phyloP scores from a whole-genome alignment of 2,888 invertebrate species.

The Diogma glabrata region DNA sequence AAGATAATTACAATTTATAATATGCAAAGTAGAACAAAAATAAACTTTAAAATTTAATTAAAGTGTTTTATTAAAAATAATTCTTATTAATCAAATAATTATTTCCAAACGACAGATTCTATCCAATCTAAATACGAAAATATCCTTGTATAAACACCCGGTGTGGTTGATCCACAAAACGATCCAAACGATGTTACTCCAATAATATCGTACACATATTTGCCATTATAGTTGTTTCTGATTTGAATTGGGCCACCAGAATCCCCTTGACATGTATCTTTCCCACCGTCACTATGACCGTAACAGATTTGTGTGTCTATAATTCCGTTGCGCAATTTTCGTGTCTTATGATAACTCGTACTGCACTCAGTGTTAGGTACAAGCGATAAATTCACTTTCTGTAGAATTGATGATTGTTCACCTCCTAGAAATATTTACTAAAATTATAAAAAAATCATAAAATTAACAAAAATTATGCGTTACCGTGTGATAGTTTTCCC shows the following conservation, averaged over 20 bases:
- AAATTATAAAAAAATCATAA: too few species aligned
- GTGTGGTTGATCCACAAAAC: conserved; percentile 22
- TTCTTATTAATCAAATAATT: too few species aligned
- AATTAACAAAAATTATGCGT: too few species aligned
- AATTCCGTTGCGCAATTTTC: conserved; percentile 21
- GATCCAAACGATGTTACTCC: conserved; percentile 25
- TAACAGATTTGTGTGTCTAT: conserved; percentile 31
- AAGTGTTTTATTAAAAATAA: too few species aligned
- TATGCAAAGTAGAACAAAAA: too few species aligned
- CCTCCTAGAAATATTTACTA: too few species aligned
- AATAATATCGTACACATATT: conserved; percentile 14
- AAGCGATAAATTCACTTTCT: too few species aligned
- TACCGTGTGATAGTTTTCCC: conserved; percentile 41
- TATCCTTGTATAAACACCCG: conserved; percentile 24
- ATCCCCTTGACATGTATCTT: conserved; percentile 34
- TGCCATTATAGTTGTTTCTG: conserved; percentile 6
- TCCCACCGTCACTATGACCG: conserved; percentile 27
- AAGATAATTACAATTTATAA: too few species aligned
- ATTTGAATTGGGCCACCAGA: conserved; percentile 33
- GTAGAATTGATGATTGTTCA: too few species aligned
- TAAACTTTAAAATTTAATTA: too few species aligned
- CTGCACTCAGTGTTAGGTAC: too few species aligned
- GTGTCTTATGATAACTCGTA: neutral
- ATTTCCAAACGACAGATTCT: conserved; percentile 21
- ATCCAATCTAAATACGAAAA: conserved; percentile 24